Conservation (phyloP, 2,888 invertebrate species). For the Protonemura montana region DNA sequence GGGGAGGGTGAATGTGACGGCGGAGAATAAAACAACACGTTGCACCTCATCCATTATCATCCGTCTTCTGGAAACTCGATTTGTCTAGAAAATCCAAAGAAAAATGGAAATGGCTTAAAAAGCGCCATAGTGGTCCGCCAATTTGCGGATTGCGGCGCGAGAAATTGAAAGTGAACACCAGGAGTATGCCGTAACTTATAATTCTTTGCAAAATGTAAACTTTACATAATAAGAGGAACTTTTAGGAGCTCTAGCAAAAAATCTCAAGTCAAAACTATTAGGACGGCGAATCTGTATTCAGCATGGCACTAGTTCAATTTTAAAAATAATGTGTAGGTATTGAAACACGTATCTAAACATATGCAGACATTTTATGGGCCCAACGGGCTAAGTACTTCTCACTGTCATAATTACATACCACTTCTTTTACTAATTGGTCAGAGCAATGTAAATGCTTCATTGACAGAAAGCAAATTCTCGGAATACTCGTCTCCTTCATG, state of each 20-base stretch:
- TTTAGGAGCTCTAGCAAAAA: not conserved
- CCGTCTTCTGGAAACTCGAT: not conserved
- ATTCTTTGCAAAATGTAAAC: too few species aligned
- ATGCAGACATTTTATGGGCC: not conserved
- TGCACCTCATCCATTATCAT: constrained; percentile 20
- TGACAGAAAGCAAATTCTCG: not conserved
- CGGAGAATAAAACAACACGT: not conserved
- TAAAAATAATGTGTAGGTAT: not conserved
- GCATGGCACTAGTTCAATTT: not conserved
- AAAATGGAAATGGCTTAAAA: not conserved
- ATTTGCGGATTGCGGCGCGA: too few species aligned
- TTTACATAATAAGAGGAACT: not conserved
- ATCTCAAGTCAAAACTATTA: not conserved
- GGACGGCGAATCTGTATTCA: not conserved
- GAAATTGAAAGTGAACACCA: too few species aligned
- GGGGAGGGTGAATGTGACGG: constrained; percentile 21
- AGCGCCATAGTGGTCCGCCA: too few species aligned
- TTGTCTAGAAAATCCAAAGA: not conserved
- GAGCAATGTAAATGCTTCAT: not conserved
- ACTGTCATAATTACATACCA: not conserved
- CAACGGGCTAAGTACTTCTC: not conserved
- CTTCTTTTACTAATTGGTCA: not conserved
- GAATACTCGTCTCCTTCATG: not conserved
- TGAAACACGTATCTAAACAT: not conserved
- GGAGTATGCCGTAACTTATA: too few species aligned